A percentile compares a stretch with the other conserved stretches of the same genome.
These are phyloP conservation scores for Drosophila busckii DNA, from an alignment of 1,140 invertebrate genomes.

Conservation along the genomic window DNA sequence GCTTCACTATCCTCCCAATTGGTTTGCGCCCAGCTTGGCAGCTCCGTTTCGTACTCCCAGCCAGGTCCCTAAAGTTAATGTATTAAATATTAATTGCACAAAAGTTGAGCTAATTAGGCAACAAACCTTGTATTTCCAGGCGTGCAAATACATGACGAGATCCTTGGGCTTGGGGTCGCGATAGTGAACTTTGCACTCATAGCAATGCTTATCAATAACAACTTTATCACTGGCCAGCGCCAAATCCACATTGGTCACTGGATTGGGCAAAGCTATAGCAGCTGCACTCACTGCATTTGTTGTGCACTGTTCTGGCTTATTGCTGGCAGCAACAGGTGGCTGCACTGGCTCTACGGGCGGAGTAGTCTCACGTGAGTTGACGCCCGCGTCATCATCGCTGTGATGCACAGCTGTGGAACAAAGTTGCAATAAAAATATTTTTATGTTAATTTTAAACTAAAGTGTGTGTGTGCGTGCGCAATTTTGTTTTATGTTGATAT, in stretches of 20 bases:
- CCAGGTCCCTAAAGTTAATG: slow-evolving; percentile 85
- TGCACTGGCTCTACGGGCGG: slow-evolving; percentile 80
- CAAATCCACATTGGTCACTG: slow-evolving; percentile 79
- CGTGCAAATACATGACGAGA: slow-evolving; percentile 97
- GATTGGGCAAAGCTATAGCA: no score
- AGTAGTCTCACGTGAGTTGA: slow-evolving; percentile 83
- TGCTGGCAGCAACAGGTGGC: no score
- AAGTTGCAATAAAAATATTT: slow-evolving; percentile 52
- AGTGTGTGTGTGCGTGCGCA: no score
- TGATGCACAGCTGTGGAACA: slow-evolving; percentile 48
- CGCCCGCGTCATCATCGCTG: slow-evolving; percentile 80
- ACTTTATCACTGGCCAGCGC: slow-evolving; percentile 89
- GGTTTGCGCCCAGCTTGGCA: slow-evolving; percentile 91
- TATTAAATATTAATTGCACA: background rate
- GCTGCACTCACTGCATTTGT: no score
- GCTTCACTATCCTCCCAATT: slow-evolving; percentile 84
- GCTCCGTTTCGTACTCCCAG: slow-evolving; percentile 92
- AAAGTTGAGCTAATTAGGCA: slow-evolving; percentile 17
- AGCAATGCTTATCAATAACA: slow-evolving; percentile 91
- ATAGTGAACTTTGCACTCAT: slow-evolving; percentile 94
- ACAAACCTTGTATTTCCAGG: slow-evolving; percentile 91
- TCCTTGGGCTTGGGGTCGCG: slow-evolving; percentile 93
- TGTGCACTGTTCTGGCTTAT: slow-evolving; percentile 12
- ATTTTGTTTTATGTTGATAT: no score
- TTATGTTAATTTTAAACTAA: no score